Conservation (phyloP, 2,113 vertebrate genomes). For the Pampusana beccarii region DNA sequence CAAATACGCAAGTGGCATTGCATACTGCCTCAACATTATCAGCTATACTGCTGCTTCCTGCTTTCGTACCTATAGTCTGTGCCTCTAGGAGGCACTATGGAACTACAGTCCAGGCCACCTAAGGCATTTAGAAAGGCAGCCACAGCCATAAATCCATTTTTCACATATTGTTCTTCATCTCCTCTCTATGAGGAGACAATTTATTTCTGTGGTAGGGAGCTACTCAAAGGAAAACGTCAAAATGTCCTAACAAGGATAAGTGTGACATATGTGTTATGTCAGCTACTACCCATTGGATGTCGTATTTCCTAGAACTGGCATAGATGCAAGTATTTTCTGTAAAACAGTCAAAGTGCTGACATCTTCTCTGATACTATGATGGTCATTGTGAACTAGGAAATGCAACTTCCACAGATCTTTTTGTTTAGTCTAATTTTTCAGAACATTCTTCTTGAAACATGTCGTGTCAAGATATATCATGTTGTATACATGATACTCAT, state of each 20-base stretch:
- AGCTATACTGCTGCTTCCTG: background rate
- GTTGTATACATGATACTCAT: background rate
- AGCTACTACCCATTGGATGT: slow-evolving; percentile 44
- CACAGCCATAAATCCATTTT: slow-evolving; percentile 47
- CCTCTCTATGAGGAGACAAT: slow-evolving; percentile 49
- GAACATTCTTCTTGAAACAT: background rate
- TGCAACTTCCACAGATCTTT: background rate
- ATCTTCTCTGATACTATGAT: slow-evolving; percentile 2
- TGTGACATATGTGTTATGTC: slow-evolving; percentile 61
- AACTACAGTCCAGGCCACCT: slow-evolving; percentile 10
- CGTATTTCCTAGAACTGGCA: slow-evolving; percentile 60
- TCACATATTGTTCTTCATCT: slow-evolving; percentile 52
- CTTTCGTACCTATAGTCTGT: background rate
- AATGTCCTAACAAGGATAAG: slow-evolving; percentile 58
- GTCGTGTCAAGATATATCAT: background rate
- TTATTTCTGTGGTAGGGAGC: slow-evolving; percentile 60
- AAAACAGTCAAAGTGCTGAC: slow-evolving; percentile 10
- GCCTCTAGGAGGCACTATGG: slow-evolving; percentile 63
- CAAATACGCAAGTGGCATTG: background rate
- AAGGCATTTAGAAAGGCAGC: background rate
- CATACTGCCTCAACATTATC: background rate
- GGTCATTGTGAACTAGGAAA: slow-evolving; percentile 19
- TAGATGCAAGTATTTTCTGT: slow-evolving; percentile 33
- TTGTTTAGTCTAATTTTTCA: slow-evolving; percentile 1
- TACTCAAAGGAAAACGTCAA: slow-evolving; percentile 67